Conservation (phyloP, 2,113 vertebrate species). For the Nothoprocta pentlandii region DNA sequence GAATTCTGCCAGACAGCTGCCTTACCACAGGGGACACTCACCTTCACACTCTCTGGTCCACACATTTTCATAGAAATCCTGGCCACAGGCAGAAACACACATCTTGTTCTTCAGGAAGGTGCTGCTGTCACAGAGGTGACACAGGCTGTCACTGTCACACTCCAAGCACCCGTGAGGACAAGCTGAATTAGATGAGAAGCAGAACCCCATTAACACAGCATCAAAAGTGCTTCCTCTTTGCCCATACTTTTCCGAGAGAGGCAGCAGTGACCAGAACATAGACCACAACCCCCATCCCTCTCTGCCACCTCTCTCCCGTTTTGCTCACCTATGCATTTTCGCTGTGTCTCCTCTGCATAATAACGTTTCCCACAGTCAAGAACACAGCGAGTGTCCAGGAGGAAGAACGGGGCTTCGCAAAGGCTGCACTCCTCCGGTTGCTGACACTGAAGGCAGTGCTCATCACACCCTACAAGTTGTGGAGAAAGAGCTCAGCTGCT, state of each 20-base stretch:
- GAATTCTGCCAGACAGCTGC: not conserved
- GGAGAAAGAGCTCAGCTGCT: not conserved
- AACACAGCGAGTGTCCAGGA: conserved; percentile 81
- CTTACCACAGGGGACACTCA: conserved; percentile 52
- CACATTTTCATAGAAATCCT: conserved; percentile 79
- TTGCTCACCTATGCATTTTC: conserved; percentile 82
- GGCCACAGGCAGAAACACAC: conserved; percentile 87
- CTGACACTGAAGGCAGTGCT: conserved; percentile 82
- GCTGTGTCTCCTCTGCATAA: conserved; percentile 69
- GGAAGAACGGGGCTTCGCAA: conserved; percentile 82
- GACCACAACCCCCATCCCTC: not conserved
- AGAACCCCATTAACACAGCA: not conserved
- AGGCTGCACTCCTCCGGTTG: conserved; percentile 78
- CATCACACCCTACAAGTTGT: conserved; percentile 84
- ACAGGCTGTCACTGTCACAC: conserved; percentile 79
- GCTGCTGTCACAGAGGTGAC: conserved; percentile 78
- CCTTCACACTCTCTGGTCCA: conserved; percentile 84
- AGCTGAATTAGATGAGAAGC: conserved; percentile 71
- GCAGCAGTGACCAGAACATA: accelerated
- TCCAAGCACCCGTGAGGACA: conserved; percentile 86
- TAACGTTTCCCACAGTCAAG: conserved; percentile 79
- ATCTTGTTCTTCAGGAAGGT: conserved; percentile 81
- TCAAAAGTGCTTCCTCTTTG: not conserved
- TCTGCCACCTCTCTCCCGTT: accelerated
- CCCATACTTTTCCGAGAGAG: too few relatives aligned